A percentile compares a stretch with the other conserved stretches of the same genome.
Evolutionary conservation across 1,140 invertebrate species (phyloP).

Genomic region (Drosophila santomea): DNA sequence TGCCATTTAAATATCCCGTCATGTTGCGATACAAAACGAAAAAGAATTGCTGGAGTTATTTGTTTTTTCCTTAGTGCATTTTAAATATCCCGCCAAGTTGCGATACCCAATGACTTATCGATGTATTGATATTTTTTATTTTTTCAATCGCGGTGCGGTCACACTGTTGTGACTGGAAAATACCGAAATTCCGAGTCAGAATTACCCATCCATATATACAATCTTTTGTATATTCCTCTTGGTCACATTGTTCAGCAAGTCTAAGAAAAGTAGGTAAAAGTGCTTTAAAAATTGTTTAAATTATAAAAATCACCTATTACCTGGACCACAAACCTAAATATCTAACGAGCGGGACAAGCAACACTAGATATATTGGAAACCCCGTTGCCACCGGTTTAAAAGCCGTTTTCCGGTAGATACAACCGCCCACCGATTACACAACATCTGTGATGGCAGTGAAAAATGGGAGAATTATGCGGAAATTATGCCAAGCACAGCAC

Average conservation of each 20-base stretch:
- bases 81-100: neutral
- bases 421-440: constrained; percentile 60
- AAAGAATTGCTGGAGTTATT: no score
- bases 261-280: constrained; percentile 35
- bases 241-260: constrained; percentile 44
- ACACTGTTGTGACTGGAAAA: constrained; percentile 27
- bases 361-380: neutral
- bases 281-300: constrained; percentile 16
- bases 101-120: neutral
- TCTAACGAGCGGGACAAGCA: neutral
- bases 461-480: constrained; percentile 57
- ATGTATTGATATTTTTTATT: neutral
- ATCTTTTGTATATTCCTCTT: no score
- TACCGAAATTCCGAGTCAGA: no score
- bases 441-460: constrained; percentile 49
- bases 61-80: neutral
- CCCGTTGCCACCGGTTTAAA: neutral
- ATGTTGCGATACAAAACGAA: no score
- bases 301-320: neutral
- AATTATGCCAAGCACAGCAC: constrained; percentile 1
- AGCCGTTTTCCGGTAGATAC: neutral
- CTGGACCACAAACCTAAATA: neutral
- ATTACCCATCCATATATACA: no score
- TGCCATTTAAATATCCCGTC: no score
- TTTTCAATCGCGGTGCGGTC: neutral